These are phyloP conservation scores for Laticauda colubrina DNA, from an alignment of 2,113 vertebrate genomes.

Conservation along the genomic window DNA sequence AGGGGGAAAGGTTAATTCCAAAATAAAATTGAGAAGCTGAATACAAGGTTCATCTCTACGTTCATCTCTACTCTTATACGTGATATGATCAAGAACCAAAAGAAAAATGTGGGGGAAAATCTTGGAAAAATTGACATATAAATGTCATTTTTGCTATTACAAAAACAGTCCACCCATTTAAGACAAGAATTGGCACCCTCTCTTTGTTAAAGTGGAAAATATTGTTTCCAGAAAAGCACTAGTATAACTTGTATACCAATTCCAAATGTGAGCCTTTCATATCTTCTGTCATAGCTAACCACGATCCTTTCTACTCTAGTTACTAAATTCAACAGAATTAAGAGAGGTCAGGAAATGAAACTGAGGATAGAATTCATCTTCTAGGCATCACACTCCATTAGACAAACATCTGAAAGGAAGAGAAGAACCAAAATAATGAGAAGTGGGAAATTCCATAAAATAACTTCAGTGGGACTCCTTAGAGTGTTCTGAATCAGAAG, in stretches of 20 bases:
- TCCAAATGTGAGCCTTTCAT: background rate
- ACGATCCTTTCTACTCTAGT: background rate
- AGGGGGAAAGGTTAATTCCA: background rate
- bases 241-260: background rate
- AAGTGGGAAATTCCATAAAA: background rate
- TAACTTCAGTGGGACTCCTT: accelerated
- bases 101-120: background rate
- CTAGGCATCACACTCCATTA: background rate
- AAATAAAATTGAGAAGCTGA: background rate
- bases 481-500: background rate
- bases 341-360: background rate
- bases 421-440: background rate
- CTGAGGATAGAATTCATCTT: background rate
- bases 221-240: background rate
- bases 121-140: background rate
- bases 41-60: background rate
- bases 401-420: background rate
- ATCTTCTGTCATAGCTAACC: background rate
- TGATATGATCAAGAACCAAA: background rate
- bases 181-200: background rate
- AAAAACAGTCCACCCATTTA: background rate
- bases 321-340: background rate
- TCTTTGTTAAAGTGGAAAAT: background rate
- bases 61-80: background rate
- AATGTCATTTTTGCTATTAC: background rate